Base-by-base conservation (phyloP, 2,888 invertebrate genomes). In the Thecocarcelia acutangulata region DNA sequence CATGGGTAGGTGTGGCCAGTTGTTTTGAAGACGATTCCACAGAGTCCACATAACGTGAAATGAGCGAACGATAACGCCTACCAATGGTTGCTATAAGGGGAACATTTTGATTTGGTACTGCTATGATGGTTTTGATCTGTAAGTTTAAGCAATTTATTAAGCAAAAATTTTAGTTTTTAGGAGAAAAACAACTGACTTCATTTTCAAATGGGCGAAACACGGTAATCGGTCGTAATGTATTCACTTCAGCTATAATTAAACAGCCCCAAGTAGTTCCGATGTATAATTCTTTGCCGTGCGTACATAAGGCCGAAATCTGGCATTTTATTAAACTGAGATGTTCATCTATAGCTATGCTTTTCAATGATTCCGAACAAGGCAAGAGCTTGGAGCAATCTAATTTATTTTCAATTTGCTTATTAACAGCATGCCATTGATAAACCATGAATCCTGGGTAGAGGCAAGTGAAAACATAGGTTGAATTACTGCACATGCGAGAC, bases 251-350 rank as follows among this genome's bases (percentile, higher is more conserved):
- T 6, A 98, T 95, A 68, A 98, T 95, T 56, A 99, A 92, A 89
- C 97, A 97, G 24, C 99, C 99, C 95, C 97, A 96, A 8, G 97
- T 97, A 0, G 98, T 98, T 56, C 98, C 98, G 81, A 97, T 95
- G 90, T 97, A 97, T 48, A 98, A 91, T 86, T 95, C 94, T 37
- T 93, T 93, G 40, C 93, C 93, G 69, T 94, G 91, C 40, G 94
- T 92, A 61, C 85, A 95, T 93, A 83, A 94, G 93, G 91, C 90
- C 1, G 91, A 90, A 12, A 91, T 91, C 90, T 95, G 95, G 86
- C 95, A 95, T 84, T 95, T 94, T 28, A 94, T 94, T 2, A 94
- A 93, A 85, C 94, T 95, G 0, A 97, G 92, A 88, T 95, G 95
- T 86, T 97, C 97, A 88, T 97, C 98, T 83, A 97, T 95, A 50